Base-by-base conservation (phyloP, 2,888 invertebrate genomes). In the Ormyrus rosae region DNA sequence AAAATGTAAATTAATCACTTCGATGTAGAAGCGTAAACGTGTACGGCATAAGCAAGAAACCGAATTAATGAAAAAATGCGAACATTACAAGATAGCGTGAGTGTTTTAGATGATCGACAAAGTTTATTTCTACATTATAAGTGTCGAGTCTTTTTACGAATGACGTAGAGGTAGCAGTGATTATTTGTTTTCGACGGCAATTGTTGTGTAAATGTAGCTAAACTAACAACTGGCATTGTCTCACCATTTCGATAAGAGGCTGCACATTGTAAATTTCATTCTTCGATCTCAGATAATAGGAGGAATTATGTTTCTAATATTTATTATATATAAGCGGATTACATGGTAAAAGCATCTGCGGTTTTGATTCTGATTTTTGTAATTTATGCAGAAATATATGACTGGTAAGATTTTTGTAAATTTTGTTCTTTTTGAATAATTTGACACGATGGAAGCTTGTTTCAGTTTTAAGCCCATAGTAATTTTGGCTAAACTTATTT, bases 1-100 rank as follows among this genome's bases (percentile, higher is more conserved):
- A 76, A 75, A 80, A 75, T 80, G 80, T 80, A 80, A 65, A 80
- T 76, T 46, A 75, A 71, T 60, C 55, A 73, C 60, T 11, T 71
- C 19, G 67, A 72, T 67, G 60, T 71, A 60, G 60, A 46, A 19
- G 11, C 51, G 65, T 64, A 58, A 58, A 48, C 34, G 56, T 73
- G 51, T 34, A 34, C 34, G 34, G 34, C 34, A 34, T 68, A 69
- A 46, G 34, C 6, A 13, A 60, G 55, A 60, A 73, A 50, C 73
- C 78, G 78, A 79, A 79, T 79, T 79, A 79, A 67, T 48, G 51
- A 63, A 72, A 34, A 34, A 67, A 68, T 61, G 67, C 48, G 58
- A 78, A 45, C 58, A 46, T 73, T 55, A 58, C 34, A 34, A 4
- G 55, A 61, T 72, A 79, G 19, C 50, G 63, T 73, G 68, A 63